Conservation (phyloP, 2,888 invertebrate species). For the Tryphoninae sp. region DNA sequence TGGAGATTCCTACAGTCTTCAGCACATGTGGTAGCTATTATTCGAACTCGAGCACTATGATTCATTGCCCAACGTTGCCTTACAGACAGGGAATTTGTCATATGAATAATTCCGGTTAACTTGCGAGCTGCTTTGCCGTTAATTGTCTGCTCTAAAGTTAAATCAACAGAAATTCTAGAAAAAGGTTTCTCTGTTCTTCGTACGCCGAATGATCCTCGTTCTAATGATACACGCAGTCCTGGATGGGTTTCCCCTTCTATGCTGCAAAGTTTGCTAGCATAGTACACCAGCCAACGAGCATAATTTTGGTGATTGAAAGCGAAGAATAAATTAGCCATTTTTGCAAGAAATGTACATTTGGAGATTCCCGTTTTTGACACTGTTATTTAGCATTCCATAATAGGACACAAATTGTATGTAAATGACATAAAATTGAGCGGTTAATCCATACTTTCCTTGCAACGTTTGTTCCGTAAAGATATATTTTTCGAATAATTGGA, state of each 20-base stretch:
- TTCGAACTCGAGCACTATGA: constrained; percentile 59
- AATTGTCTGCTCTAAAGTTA: constrained; percentile 68
- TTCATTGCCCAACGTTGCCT: constrained; percentile 67
- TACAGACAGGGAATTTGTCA: constrained; percentile 67
- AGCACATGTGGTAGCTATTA: constrained; percentile 59
- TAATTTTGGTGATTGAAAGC: constrained; percentile 75
- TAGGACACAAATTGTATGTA: constrained; percentile 70
- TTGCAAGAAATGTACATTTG: constrained; percentile 69
- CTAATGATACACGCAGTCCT: too few species aligned
- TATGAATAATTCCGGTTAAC: constrained; percentile 64
- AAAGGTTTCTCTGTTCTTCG: constrained; percentile 27
- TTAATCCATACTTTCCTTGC: constrained; percentile 69
- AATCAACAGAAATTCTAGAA: constrained; percentile 67
- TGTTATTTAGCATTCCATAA: constrained; percentile 69
- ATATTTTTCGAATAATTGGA: constrained; percentile 61
- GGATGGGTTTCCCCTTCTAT: constrained; percentile 66
- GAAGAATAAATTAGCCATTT: constrained; percentile 75
- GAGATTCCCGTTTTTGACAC: constrained; percentile 73
- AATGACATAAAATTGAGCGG: constrained; percentile 72
- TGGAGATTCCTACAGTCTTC: constrained; percentile 48
- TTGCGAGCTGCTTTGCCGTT: constrained; percentile 69
- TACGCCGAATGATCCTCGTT: too few species aligned
- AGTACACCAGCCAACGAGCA: constrained; percentile 72
- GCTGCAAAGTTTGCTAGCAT: constrained; percentile 72
- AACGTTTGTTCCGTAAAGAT: constrained; percentile 61